Evolutionary conservation across 2,888 invertebrate genomes (phyloP), one percentile per base, ranked within the genome.

Genomic region (Perizoma affinitatum): DNA sequence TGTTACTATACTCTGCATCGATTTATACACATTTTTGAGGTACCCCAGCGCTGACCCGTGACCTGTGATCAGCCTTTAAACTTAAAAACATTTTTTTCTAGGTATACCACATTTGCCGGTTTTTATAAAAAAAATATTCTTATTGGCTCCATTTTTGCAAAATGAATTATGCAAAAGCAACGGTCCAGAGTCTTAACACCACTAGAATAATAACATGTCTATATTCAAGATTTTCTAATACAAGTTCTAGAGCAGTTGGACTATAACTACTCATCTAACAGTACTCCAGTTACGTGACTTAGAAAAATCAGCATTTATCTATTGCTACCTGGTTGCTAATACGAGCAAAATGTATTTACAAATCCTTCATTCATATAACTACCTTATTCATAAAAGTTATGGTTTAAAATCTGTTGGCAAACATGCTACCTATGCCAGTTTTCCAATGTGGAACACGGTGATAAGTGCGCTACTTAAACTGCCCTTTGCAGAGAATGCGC

Each of bases 281-380:
- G 87, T 86, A 80, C 63, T 66, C 73, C 68, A 71, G 74, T 78
- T 83, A 87, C 85, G 87, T 87, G 88, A 82, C 82, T 79, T 71
- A 78, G 77, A 77, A 77, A 79, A 81, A 81, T 82, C 82, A 74
- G 70, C 78, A 78, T 78, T 82, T 73, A 79, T 77, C 75, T 73
- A 59, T 67, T 62, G 73, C 73, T 76, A 68, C 68, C 59, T 62
- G 47, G 35, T 35, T 62, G 43, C 35, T 34, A 61, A 49, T 54
- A 67, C 56, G 63, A 55, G 63, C 58, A 63, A 50, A 62, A 54
- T 61, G 51, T 63, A 65, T 48, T 57, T 51, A 41, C 46, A 11
- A 36, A 22, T 22, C 22, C 22, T 22, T 22, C 3, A 45, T 55
- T 62, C 54, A n/a, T 71, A 57, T 54, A 47, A 52, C 54, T 51